These are phyloP conservation scores for Austrofundulus limnaeus DNA, from an alignment of 2,113 vertebrate species.

Conservation along the genomic window DNA sequence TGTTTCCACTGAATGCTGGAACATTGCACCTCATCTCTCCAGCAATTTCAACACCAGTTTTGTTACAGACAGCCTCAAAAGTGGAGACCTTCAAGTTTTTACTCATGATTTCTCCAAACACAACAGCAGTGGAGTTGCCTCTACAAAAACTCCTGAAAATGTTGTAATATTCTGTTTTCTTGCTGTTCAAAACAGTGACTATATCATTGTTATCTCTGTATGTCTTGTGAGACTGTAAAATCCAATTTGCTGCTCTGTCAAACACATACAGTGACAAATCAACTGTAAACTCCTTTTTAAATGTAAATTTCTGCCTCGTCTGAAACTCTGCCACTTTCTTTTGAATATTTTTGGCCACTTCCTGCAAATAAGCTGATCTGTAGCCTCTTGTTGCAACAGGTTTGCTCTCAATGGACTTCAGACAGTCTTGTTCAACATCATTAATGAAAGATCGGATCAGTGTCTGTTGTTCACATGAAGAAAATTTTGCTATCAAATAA, in stretches of 20 bases:
- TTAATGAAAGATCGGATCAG: conserved; percentile 1
- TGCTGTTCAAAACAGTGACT: conserved; percentile 49
- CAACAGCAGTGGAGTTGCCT: conserved; percentile 68
- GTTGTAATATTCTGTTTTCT: conserved; percentile 69
- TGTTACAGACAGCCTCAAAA: conserved; percentile 20
- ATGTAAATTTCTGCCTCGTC: neutral
- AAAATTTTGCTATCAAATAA: neutral
- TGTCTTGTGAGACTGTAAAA: conserved; percentile 54
- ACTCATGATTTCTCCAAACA: conserved; percentile 73
- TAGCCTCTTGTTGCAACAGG: conserved; percentile 47
- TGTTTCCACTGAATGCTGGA: conserved; percentile 71
- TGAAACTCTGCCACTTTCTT: neutral
- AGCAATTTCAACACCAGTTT: conserved; percentile 58
- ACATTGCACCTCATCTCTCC: conserved; percentile 54
- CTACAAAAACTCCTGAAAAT: conserved; percentile 68
- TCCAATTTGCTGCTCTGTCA: conserved; percentile 25
- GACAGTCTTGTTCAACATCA: neutral
- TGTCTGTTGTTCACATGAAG: neutral
- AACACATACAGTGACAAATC: conserved; percentile 63
- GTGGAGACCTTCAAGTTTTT: conserved; percentile 66
- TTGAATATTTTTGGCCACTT: conserved; percentile 57
- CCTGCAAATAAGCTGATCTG: conserved; percentile 14
- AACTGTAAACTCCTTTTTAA: conserved; percentile 57
- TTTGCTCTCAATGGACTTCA: conserved; percentile 10
- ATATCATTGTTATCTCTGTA: conserved; percentile 71